Evolutionary conservation across 2,113 vertebrate genomes (phyloP), one percentile per base, ranked within the genome.

Genomic region (Pycnonotus jocosus): DNA sequence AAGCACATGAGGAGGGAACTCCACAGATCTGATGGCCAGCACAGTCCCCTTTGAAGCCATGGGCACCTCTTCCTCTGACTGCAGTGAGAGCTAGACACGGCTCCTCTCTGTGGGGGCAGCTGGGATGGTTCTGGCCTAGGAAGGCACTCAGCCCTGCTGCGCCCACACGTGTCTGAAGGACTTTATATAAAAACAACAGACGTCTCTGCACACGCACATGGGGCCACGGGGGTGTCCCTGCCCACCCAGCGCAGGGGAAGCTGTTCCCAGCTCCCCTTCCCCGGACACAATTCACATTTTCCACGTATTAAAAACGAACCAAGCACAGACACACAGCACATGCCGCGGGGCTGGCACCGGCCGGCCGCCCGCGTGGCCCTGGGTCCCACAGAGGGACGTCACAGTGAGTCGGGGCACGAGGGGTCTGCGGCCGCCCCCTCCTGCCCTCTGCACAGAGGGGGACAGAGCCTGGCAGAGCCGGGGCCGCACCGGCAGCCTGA

Each of bases 121-220:
- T 0, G 3, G 24, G 44, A 16, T 1, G 9, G 50, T 3, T 37
- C 65, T 7, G 7, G 31, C 45, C 40, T 1, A 1, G 51, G 50
- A 70, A 79, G 56, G 56, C 3, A 5, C 45, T 19, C 30, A 38
- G 91, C 56, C 86, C 60, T 17, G 12, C 77, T 0, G 0, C 57
- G 47, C 31, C 21, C 68, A 25, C 35, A 42, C 5, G 0, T 7
- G 14, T 70, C 56, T 83, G 79, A 93, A 96, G 91, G 50, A 93
- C 89, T 97, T 95, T 94, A 95, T 96, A 91, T 93, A 97, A 97
- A 97, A 97, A 96, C 78, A 76, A 84, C 83, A 74, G 61, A 92
- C 31, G 0, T 84, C 94, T 89, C 89, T 48, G 89, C 87, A 95
- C 86, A 80, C 94, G 0, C 93, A 84, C 65, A 0, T 11, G 72